Evolutionary conservation across 23 tunicate genomes (phyloP), one percentile per base, ranked within the genome.

Genomic region (Trididemnum clinides): DNA sequence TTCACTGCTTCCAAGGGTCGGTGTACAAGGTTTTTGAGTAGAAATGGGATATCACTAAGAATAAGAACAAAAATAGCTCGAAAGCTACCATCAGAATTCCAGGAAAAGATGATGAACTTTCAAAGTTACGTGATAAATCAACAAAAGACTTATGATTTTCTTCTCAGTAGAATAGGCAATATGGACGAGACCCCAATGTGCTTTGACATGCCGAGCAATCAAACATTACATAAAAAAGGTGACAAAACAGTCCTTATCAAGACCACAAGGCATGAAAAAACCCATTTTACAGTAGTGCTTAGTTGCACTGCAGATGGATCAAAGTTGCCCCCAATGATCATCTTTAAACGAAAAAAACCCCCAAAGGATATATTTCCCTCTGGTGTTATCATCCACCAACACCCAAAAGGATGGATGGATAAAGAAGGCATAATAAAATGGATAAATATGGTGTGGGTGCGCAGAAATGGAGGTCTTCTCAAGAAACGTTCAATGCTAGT

Each of bases 331-430:
- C 15, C 10, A 10, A 7, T 10, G 12, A 44, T 10, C 10, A 79
- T 79, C 37, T 66, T 66, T 31, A 66, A 66, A 66, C 37, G 37
- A 28, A 66, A 66, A 66, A 66, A 36, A 29, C 75, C 75, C 37
- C 72, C 82, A 76, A 76, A 76, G 63, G 82, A 30, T 32, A 79
- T 26, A 51, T 79, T 79, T 79, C 84, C 84, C 39, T 28, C 33
- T 26, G 84, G 84, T 50, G 84, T 79, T 25, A 31, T 79, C 70
- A 54, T 79, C 25, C 69, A 79, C 15, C 70, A 51, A 34, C 84
- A 79, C 69, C 84, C 84, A 62, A 79, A 79, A 79, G 84, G 84
- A 79, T 79, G 84, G 84, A 79, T 79, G 84, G 84, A 79, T 51
- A 34, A 79, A 59, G 84, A 51, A 44, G 54, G 54, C 54, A 44